Base-by-base conservation (phyloP, 2,888 invertebrate genomes). In the Thymelicus acteon region DNA sequence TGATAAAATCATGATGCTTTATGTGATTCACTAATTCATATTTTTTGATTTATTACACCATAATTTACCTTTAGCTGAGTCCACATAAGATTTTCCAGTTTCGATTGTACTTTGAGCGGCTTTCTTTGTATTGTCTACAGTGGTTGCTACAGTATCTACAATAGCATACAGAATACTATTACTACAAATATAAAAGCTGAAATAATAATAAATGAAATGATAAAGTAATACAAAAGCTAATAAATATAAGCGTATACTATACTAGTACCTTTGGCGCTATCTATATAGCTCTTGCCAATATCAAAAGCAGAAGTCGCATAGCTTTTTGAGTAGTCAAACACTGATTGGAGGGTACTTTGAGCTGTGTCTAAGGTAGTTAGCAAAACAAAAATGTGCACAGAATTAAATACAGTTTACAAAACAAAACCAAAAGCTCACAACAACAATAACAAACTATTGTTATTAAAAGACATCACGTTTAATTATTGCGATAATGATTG, bases 61-160 rank as follows among this genome's bases (percentile, higher is more conserved):
- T 44, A 57, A n/a, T 61, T 83, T 87, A 91, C 90, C 90, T 89
- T 88, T 90, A 49, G 89, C 87, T 49, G 86, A 82, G 72, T 82
- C 87, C 65, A 90, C 84, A 76, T 87, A 88, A 6, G 81, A 76
- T 79, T 85, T 88, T 72, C 89, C 87, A 72, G 82, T 83, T 67
- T 90, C 89, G 73, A 87, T 76, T 47, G 93, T 89, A 72, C 84
- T 84, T 76, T 91, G 90, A 49, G 93, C 91, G 13, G 89, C 85
- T 81, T 90, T 91, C 82, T 90, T 93, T 75, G 92, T 90, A 75
- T 77, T 89, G 83, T 92, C 91, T 84, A 91, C 86, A 73, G 90
- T 86, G 75, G 81, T 86, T 67, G 85, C 80, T 76, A 89, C 81
- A 48, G 86, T 82, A 80, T 90, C 90, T 90, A 89, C 73, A 85